Percentiles rank a stretch among this genome's conserved stretches.
These are phyloP conservation scores for Venustoraphidia nigricollis DNA, from an alignment of 2,888 invertebrate species.

Conservation along the genomic window DNA sequence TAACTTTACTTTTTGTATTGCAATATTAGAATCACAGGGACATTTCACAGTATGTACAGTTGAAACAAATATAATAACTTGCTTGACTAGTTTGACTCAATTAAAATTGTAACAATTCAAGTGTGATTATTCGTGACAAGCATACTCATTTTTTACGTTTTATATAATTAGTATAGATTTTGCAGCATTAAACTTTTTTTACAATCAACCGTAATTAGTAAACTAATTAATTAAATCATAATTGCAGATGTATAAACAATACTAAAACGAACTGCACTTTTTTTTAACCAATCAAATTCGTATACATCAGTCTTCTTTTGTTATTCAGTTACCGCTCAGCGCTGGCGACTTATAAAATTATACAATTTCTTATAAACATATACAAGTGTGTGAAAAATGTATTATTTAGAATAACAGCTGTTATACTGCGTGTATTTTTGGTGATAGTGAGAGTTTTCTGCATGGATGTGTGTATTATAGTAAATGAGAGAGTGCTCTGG, in stretches of 20 bases:
- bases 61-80: too few species aligned
- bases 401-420: slow-evolving; percentile 5
- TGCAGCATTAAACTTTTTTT: neutral
- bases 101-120: too few species aligned
- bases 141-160: too few species aligned
- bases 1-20: too few species aligned
- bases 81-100: too few species aligned
- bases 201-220: neutral
- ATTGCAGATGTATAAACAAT: neutral
- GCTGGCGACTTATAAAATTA: neutral
- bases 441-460: neutral
- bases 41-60: too few species aligned
- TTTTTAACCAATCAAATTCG: neutral
- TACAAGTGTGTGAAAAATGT: neutral
- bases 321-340: neutral
- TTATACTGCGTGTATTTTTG: neutral
- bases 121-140: too few species aligned
- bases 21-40: too few species aligned
- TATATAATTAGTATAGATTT: too few species aligned
- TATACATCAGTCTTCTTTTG: neutral
- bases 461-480: neutral
- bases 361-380: neutral
- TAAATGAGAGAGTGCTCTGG: slow-evolving; percentile 3
- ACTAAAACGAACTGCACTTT: neutral
- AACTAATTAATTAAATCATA: neutral